A percentile compares a stretch with the other conserved stretches of the same genome.
These are phyloP conservation scores for Glyptemys insculpta DNA, from an alignment of 2,797 vertebrate species.

Conservation along the genomic window DNA sequence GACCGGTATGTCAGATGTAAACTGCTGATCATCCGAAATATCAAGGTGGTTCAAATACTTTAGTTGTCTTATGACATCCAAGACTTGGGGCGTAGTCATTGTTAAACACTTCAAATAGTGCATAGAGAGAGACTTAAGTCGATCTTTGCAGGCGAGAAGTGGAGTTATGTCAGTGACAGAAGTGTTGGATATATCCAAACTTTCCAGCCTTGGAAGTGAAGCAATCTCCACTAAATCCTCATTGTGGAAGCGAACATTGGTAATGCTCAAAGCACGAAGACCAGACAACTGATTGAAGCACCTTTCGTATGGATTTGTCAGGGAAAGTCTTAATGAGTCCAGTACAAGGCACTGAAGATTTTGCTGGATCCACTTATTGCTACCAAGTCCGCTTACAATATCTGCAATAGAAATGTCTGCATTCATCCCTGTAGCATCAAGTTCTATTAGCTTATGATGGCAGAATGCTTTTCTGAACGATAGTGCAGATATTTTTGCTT, in stretches of 20 bases:
- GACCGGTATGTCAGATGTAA: constrained; percentile 97
- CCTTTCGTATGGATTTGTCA: constrained; percentile 92
- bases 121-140: constrained; percentile 95
- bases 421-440: constrained; percentile 95
- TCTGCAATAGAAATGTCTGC: constrained; percentile 98
- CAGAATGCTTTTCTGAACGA: constrained; percentile 96
- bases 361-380: constrained; percentile 95
- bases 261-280: constrained; percentile 93
- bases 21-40: constrained; percentile 99
- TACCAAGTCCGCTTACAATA: constrained; percentile 93
- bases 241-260: constrained; percentile 97
- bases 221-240: constrained; percentile 94
- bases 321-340: constrained; percentile 94
- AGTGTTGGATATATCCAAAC: constrained; percentile 98
- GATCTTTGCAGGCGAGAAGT: constrained; percentile 91
- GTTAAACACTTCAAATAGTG: constrained; percentile 98
- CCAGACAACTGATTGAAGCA: constrained; percentile 92
- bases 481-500: constrained; percentile 95
- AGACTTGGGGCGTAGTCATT: constrained; percentile 97
- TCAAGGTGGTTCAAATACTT: constrained; percentile 91
- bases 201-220: constrained; percentile 93
- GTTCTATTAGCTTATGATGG: constrained; percentile 94
- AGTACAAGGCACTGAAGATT: constrained; percentile 95
- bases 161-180: constrained; percentile 96
- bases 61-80: constrained; percentile 89